Percentiles rank a stretch among this genome's conserved stretches.
Conservation (phyloP, 2,113 vertebrate species). For the Ceyx margarethae region DNA sequence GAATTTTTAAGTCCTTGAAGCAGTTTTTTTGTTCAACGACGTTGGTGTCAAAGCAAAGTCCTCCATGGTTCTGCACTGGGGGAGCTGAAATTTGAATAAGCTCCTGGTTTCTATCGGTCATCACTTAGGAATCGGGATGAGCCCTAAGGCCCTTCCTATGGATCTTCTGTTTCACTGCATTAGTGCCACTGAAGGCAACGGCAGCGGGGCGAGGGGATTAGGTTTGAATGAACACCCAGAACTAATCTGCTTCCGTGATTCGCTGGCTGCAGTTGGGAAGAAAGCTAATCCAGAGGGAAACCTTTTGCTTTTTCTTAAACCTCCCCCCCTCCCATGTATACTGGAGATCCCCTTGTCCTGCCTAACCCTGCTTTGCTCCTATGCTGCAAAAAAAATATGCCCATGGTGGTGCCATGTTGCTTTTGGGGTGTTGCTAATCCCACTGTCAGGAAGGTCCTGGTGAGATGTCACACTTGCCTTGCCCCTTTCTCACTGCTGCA, state of each 20-base stretch:
- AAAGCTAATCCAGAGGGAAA: not conserved
- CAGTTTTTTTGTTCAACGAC: not conserved
- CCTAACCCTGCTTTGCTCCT: not conserved
- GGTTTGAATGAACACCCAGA: not conserved
- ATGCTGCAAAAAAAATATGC: not conserved
- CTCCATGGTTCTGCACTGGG: not conserved
- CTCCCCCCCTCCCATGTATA: not conserved
- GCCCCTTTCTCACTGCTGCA: not conserved
- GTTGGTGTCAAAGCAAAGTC: not conserved
- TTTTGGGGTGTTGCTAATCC: slow-evolving; percentile 1
- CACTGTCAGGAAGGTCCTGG: not conserved
- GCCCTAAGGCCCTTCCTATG: accelerated
- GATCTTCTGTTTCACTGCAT: slow-evolving; percentile 3
- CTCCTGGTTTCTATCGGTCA: not conserved
- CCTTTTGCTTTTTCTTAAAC: not conserved
- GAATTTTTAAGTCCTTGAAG: not conserved
- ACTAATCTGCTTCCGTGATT: not conserved
- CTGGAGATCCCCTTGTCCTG: not conserved
- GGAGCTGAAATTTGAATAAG: not conserved
- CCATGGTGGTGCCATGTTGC: not conserved
- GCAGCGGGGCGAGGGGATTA: not conserved
- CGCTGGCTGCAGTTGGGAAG: not conserved
- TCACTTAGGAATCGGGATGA: not conserved
- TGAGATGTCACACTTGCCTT: accelerated
- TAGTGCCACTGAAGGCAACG: not conserved